phyloP scores from a whole-genome alignment of 2,113 vertebrate genomes.

The Macrotus californicus region DNA sequence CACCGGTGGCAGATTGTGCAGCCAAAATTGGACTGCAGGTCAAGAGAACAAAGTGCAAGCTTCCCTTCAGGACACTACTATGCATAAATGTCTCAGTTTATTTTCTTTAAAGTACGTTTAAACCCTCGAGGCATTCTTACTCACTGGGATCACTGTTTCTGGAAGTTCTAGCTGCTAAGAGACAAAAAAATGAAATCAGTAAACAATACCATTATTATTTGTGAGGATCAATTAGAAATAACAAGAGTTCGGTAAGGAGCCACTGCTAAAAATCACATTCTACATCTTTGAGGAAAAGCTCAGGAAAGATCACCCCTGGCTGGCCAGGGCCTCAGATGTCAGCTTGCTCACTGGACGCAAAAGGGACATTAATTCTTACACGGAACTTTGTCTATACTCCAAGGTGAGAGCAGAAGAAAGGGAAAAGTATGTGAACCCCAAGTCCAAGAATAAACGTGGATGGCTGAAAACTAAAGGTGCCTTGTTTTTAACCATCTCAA shows the following conservation, averaged over 20 bases:
- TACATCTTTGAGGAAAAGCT: neutral
- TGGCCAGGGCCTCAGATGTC: neutral
- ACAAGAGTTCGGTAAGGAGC: neutral
- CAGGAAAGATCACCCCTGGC: neutral
- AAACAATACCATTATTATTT: neutral
- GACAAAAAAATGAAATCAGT: neutral
- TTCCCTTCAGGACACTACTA: neutral
- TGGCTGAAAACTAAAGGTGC: neutral
- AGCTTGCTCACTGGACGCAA: neutral
- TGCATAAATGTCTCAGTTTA: neutral
- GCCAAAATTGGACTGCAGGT: neutral
- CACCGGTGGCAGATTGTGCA: neutral
- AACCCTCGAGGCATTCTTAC: neutral
- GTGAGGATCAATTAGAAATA: conserved; percentile 1
- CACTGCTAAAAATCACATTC: neutral
- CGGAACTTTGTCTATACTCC: neutral
- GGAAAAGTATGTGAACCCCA: neutral
- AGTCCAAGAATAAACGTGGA: neutral
- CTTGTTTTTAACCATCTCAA: neutral
- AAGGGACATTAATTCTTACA: neutral
- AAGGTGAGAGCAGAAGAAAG: neutral
- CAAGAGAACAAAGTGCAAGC: neutral
- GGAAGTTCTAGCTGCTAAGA: neutral
- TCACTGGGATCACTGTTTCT: neutral
- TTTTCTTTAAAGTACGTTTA: neutral